These are phyloP conservation scores for Zaprionus ornatus DNA, from an alignment of 1,140 invertebrate genomes.

Conservation along the genomic window DNA sequence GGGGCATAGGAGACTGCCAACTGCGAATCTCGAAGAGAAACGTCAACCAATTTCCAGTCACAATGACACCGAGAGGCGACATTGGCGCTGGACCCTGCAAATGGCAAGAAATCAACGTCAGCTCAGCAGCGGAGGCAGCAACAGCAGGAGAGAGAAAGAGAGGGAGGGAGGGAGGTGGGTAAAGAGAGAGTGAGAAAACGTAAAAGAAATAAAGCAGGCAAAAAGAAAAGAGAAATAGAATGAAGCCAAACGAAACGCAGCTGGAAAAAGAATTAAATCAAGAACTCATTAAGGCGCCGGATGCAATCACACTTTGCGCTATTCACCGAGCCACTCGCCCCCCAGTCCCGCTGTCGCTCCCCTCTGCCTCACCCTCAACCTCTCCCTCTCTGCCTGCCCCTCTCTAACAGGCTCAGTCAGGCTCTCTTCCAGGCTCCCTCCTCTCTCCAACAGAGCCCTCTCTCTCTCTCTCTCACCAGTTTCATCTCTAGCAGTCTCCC, in stretches of 20 bases:
- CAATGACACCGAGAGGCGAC: conserved; percentile 69
- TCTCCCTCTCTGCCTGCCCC: neutral
- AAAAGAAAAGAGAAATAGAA: conserved; percentile 29
- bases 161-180: neutral
- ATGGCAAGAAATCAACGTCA: conserved; percentile 81
- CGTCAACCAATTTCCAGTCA: conserved; percentile 69
- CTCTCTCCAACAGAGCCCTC: neutral
- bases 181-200: neutral
- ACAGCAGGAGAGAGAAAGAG: neutral
- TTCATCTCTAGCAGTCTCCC: neutral
- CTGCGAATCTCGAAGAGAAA: conserved; percentile 19
- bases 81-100: conserved; percentile 68
- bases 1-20: too few relatives aligned
- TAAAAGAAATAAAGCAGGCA: neutral
- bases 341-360: conserved; percentile 19
- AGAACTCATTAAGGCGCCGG: conserved; percentile 83
- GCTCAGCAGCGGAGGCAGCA: conserved; percentile 32
- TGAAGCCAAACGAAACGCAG: conserved; percentile 73
- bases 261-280: conserved; percentile 82
- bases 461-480: neutral
- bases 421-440: neutral
- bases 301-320: conserved; percentile 83
- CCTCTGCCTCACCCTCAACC: neutral
- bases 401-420: neutral
- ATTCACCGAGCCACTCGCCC: conserved; percentile 67